These are phyloP conservation scores for Maniola hyperantus DNA, from an alignment of 2,888 invertebrate genomes.

Conservation along the genomic window DNA sequence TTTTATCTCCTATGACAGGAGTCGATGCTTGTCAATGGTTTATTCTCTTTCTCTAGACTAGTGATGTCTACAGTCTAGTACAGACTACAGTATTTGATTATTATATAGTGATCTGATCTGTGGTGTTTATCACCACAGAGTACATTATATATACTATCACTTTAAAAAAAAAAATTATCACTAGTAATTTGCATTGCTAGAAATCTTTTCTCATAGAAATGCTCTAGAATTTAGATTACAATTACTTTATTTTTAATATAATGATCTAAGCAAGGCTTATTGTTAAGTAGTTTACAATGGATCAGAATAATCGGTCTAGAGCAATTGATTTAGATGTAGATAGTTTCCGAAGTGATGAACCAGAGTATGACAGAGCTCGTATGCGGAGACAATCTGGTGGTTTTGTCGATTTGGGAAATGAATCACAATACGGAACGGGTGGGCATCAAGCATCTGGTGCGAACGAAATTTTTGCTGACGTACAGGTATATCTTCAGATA, in stretches of 20 bases:
- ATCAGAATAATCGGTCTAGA: conserved; percentile 62
- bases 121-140: too few species aligned
- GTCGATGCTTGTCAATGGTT: too few species aligned
- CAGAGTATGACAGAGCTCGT: conserved; percentile 76
- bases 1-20: too few species aligned
- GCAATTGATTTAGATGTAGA: conserved; percentile 70
- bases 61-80: too few species aligned
- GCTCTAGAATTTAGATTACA: too few species aligned
- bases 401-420: conserved; percentile 89
- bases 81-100: too few species aligned
- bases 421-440: conserved; percentile 89
- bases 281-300: conserved; percentile 55
- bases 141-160: too few species aligned
- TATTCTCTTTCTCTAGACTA: too few species aligned
- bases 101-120: too few species aligned
- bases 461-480: conserved; percentile 95
- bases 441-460: conserved; percentile 93
- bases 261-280: conserved; percentile 32
- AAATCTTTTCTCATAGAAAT: too few species aligned
- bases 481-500: conserved; percentile 85
- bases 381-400: conserved; percentile 87
- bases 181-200: too few species aligned
- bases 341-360: conserved; percentile 74
- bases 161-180: too few species aligned
- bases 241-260: conserved; percentile 9